phyloP scores from a whole-genome alignment of 2,113 vertebrate species.

The Alethe diademata region DNA sequence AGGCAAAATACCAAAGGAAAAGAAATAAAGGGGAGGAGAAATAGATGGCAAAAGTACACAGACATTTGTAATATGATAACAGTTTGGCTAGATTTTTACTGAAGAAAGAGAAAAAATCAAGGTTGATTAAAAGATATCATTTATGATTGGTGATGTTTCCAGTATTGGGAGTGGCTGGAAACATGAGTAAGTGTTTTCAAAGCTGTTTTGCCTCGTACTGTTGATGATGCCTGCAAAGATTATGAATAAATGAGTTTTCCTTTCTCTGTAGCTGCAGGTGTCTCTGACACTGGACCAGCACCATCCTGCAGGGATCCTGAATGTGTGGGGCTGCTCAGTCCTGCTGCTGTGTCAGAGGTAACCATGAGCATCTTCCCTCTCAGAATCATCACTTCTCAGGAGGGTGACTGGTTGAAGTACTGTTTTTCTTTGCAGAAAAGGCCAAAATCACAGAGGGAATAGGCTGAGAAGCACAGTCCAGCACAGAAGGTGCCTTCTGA shows the following conservation, averaged over 20 bases:
- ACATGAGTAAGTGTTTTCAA: conserved; percentile 66
- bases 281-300: not conserved
- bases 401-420: not conserved
- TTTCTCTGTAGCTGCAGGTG: not conserved
- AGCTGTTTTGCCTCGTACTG: conserved; percentile 12
- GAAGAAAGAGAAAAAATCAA: not conserved
- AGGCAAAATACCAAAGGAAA: not conserved
- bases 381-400: rapidly evolving
- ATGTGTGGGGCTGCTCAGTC: not conserved
- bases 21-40: rapidly evolving
- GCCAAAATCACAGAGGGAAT: not conserved
- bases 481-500: not conserved
- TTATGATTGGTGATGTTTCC: conserved; percentile 67
- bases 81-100: conserved; percentile 15
- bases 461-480: not conserved
- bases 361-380: not conserved
- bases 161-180: conserved; percentile 50
- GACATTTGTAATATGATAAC: conserved; percentile 13
- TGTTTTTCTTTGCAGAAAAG: not conserved
- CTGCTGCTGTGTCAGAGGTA: not conserved
- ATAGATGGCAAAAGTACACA: not conserved
- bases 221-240: not conserved
- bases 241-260: not conserved
- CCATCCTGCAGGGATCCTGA: not conserved
- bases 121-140: conserved; percentile 67